Conservation (phyloP, 1,140 invertebrate species). For the Eriosoma lanigerum region DNA sequence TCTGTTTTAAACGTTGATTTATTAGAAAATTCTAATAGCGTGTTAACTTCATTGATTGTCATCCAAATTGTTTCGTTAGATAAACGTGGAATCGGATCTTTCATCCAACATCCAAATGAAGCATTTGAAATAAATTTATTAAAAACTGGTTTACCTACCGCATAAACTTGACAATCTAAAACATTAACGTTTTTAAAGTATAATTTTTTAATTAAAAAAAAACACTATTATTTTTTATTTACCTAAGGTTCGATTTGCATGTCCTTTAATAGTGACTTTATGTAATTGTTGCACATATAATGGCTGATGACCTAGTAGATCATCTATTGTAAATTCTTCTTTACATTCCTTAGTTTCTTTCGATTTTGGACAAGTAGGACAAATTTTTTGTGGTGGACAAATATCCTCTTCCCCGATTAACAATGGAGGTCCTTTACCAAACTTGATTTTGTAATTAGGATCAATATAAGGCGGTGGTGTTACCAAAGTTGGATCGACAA, state of each 20-base stretch:
- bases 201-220: background rate
- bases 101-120: conserved; percentile 69
- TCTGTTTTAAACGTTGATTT: conserved; percentile 69
- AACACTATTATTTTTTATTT: conserved; percentile 51
- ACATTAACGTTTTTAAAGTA: background rate
- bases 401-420: conserved; percentile 63
- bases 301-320: conserved; percentile 60
- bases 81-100: conserved; percentile 68
- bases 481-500: conserved; percentile 60
- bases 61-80: conserved; percentile 66
- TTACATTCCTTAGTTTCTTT: conserved; percentile 63
- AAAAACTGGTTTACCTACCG: conserved; percentile 89
- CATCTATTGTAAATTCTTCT: conserved; percentile 63
- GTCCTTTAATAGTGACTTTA: conserved; percentile 63
- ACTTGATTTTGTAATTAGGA: conserved; percentile 38
- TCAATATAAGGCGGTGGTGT: conserved; percentile 58
- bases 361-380: conserved; percentile 64
- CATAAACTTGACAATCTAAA: conserved; percentile 82
- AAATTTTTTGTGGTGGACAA: conserved; percentile 64
- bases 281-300: conserved; percentile 65
- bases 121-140: conserved; percentile 72
- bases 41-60: conserved; percentile 71
- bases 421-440: conserved; percentile 57
- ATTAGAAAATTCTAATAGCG: conserved; percentile 74
- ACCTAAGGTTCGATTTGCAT: conserved; percentile 65